phyloP scores from a whole-genome alignment of 2,888 invertebrate genomes.

The Schrankia costaestrigalis region DNA sequence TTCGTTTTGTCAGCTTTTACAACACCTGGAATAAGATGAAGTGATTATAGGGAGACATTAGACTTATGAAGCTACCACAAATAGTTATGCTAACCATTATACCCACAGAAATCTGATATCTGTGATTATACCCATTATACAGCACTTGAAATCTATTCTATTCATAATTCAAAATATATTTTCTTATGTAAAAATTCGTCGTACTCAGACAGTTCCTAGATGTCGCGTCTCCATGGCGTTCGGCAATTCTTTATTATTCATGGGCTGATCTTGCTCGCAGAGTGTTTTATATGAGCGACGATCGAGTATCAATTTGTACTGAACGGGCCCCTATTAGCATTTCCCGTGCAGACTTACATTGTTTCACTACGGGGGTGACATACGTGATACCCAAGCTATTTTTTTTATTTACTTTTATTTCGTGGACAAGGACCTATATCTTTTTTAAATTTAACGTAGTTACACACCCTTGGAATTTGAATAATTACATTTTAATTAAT shows the following conservation, averaged over 20 bases:
- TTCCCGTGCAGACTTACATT: constrained; percentile 67
- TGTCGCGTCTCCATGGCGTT: constrained; percentile 53
- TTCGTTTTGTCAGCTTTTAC: too few relatives aligned
- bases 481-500: too few relatives aligned
- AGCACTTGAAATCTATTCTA: too few relatives aligned
- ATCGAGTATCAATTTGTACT: constrained; percentile 80
- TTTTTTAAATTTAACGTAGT: constrained; percentile 1
- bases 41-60: too few relatives aligned
- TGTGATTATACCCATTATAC: too few relatives aligned
- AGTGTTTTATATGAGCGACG: constrained; percentile 81
- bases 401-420: constrained; percentile 7
- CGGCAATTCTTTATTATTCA: constrained; percentile 79
- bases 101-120: too few relatives aligned
- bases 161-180: too few relatives aligned
- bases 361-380: constrained; percentile 45
- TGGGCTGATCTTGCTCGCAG: constrained; percentile 72
- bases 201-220: constrained; percentile 28
- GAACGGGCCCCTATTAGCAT: constrained; percentile 74
- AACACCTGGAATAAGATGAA: too few relatives aligned
- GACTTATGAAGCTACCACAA: too few relatives aligned
- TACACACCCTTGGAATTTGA: too few relatives aligned
- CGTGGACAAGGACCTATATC: not conserved
- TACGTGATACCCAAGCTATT: constrained; percentile 15
- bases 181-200: constrained; percentile 36
- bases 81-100: too few relatives aligned